Evolutionary conservation across 2,113 vertebrate species (phyloP).

Genomic region (Anthoscopus minutus): DNA sequence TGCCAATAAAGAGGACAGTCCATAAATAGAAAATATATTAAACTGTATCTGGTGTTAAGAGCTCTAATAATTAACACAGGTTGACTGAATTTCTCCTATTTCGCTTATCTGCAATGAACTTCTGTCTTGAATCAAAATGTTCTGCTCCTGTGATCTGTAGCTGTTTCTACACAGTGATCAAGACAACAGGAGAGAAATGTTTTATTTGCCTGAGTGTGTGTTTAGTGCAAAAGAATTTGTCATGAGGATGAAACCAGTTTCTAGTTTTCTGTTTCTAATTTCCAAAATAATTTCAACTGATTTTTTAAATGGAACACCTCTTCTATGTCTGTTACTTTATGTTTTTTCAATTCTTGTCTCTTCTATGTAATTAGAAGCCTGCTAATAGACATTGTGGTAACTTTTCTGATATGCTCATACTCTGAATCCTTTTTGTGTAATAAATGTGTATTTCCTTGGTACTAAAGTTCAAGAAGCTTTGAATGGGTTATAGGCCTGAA

Average conservation of each 20-base stretch:
- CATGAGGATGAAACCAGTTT: neutral
- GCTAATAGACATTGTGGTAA: neutral
- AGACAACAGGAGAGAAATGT: neutral
- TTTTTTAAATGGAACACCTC: neutral
- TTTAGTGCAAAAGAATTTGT: neutral
- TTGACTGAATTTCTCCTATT: neutral
- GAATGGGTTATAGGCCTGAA: neutral
- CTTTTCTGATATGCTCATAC: neutral
- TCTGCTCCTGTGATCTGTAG: neutral
- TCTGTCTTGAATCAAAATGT: neutral
- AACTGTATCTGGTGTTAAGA: neutral
- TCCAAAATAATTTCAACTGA: neutral
- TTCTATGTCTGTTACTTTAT: neutral
- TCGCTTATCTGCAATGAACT: neutral
- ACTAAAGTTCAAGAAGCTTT: neutral
- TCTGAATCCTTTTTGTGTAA: neutral
- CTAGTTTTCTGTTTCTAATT: neutral
- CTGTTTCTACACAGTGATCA: neutral
- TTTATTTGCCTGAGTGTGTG: neutral
- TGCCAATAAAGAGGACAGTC: neutral
- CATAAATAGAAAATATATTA: constrained; percentile 30
- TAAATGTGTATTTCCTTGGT: neutral
- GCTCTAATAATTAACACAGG: neutral
- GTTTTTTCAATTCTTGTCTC: neutral
- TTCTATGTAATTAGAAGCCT: neutral